Percentiles rank a stretch among this genome's conserved stretches.
These are phyloP conservation scores for Lasioglossum lativentre DNA, from an alignment of 2,888 invertebrate species.

Conservation along the genomic window DNA sequence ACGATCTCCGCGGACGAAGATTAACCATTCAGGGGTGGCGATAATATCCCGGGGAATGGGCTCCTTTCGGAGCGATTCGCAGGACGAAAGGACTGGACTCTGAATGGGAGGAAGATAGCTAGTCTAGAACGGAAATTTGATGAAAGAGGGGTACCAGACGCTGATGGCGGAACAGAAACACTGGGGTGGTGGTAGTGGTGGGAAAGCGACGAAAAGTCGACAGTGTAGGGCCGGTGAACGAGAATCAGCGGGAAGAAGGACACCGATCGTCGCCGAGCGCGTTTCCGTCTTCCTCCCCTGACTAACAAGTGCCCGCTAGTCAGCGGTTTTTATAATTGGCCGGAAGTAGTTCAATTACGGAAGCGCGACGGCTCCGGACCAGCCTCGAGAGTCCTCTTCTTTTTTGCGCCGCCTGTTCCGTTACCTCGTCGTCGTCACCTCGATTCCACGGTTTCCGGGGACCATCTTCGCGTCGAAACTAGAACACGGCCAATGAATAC, in stretches of 20 bases:
- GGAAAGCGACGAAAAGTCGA: background rate
- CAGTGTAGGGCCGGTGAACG: background rate
- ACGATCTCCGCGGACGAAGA: conserved; percentile 53
- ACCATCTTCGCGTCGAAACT: background rate
- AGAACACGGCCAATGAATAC: conserved; percentile 7
- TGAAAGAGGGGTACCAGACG: conserved; percentile 25
- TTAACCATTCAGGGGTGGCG: conserved; percentile 47
- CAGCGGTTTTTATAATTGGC: conserved; percentile 80
- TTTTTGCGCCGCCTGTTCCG: background rate
- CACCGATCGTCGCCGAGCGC: conserved; percentile 47
- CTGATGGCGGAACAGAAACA: conserved; percentile 17
- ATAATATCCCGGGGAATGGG: conserved; percentile 55
- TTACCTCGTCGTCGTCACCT: conserved; percentile 13
- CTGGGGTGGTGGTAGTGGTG: no score
- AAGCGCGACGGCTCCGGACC: conserved; percentile 65
- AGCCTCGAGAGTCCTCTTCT: conserved; percentile 56
- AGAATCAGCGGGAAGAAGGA: conserved; percentile 32
- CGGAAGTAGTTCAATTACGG: conserved; percentile 78
- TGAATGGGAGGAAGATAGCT: conserved; percentile 32
- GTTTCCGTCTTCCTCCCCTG: conserved; percentile 67
- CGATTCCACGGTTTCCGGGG: background rate
- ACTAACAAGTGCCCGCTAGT: conserved; percentile 74
- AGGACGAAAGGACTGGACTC: conserved; percentile 7
- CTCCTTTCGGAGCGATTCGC: conserved; percentile 42
- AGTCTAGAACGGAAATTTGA: conserved; percentile 60